Evolutionary conservation across 2,888 invertebrate genomes (phyloP).

Genomic region (Drosophila flavopinicola): DNA sequence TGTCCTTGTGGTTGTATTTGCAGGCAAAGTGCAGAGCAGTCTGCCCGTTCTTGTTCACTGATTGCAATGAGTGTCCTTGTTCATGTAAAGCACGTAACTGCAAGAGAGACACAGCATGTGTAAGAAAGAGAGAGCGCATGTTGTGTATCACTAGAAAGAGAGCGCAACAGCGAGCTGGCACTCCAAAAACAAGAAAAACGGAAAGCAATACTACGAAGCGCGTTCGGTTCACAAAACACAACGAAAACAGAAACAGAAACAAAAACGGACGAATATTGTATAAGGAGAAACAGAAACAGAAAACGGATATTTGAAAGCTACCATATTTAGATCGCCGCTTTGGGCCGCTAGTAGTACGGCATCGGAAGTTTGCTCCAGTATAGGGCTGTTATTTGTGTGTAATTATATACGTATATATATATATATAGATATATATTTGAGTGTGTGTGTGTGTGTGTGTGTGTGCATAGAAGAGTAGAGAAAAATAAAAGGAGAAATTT

Average conservation of each 20-base stretch:
- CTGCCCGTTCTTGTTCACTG: constrained; percentile 93
- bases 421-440: constrained; percentile 4
- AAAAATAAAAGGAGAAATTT: constrained; percentile 53
- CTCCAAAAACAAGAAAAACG: no score
- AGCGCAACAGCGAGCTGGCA: not conserved
- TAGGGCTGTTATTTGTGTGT: constrained; percentile 86
- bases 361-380: constrained; percentile 93
- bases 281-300: not conserved
- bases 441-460: constrained; percentile 42
- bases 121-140: not conserved
- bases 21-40: constrained; percentile 96
- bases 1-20: constrained; percentile 94
- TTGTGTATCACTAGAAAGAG: not conserved
- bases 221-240: not conserved
- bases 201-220: constrained; percentile 6
- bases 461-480: constrained; percentile 42
- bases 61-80: constrained; percentile 92
- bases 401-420: constrained; percentile 2
- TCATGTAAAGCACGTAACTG: constrained; percentile 93
- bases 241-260: not conserved
- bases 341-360: constrained; percentile 93
- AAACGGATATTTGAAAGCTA: constrained; percentile 82
- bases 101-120: constrained; percentile 10
- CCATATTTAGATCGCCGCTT: constrained; percentile 91
- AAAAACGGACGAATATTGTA: not conserved